Evolutionary conservation across 2,888 invertebrate genomes (phyloP), one percentile per base, ranked within the genome.

Genomic region (Amblyteles armatorius): DNA sequence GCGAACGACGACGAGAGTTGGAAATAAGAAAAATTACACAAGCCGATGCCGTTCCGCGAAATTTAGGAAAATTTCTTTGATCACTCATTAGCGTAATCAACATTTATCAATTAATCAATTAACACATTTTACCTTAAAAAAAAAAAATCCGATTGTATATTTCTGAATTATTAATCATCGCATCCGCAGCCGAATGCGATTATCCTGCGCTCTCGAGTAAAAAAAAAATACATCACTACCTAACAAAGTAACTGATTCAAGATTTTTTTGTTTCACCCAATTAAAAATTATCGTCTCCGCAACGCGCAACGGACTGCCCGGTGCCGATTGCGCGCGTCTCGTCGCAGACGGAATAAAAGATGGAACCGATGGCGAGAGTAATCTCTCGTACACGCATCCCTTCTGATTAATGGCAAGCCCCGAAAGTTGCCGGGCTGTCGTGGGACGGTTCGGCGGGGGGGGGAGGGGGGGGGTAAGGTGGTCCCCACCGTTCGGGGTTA

Each of bases 341-440:
- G 13, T 26, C 57, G 22, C 26, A 57, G 57, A 26, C 19, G 57
- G 57, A 57, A 57, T 22, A 22, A 57, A 57, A 57, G 22, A 11
- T 57, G 57, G 26, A 26, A 57, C 57, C 26, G 57, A 57, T 44
- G 22, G 50, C 29, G 44, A 40, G 48, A 68, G 77, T 80, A 80
- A 84, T 77, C 72, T 80, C 40, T 11, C 60, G 71, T 77, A 77
- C 77, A 73, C 52, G 48, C 52, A 63, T 81, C 77, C 52, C 77
- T 77, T 73, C 69, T 81, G 81, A 84, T 84, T 84, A 81, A 84
- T 82, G 81, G 60, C 57, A 50, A 80, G 57, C 67, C 73, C 36
- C 60, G 77, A 80, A 80, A 73, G 52, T 77, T 19, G 60, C 44
- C 29, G 67, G 67, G 82, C 72, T 57, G 55, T 82, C 77, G 78